Percentiles rank a stretch among this genome's conserved stretches.
Conservation (phyloP, 2,797 vertebrate genomes). For the Amphiprion clarkii region DNA sequence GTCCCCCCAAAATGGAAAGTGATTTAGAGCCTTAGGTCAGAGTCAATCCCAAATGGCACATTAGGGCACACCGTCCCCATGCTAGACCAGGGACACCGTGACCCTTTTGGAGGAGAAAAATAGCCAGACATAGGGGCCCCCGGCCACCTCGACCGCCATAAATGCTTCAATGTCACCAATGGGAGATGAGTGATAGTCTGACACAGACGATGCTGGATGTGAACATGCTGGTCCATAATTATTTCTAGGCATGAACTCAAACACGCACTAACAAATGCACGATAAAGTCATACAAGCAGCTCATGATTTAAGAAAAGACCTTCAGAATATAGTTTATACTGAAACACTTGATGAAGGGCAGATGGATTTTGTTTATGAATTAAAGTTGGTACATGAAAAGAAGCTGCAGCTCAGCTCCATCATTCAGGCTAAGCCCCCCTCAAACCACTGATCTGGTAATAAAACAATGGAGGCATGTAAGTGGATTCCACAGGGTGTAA, state of each 20-base stretch:
- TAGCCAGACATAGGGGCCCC: conserved; percentile 53
- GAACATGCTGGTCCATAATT: conserved; percentile 42
- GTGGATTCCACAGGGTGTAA: conserved; percentile 72
- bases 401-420: conserved; percentile 26
- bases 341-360: neutral
- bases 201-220: conserved; percentile 51
- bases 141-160: conserved; percentile 50
- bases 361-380: conserved; percentile 22
- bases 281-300: conserved; percentile 26
- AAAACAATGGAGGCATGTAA: conserved; percentile 69
- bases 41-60: conserved; percentile 76
- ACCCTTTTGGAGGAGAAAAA: conserved; percentile 63
- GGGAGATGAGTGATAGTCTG: conserved; percentile 51
- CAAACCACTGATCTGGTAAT: conserved; percentile 52
- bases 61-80: conserved; percentile 55
- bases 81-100: conserved; percentile 58
- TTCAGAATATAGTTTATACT: neutral
- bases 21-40: conserved; percentile 80
- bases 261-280: conserved; percentile 18
- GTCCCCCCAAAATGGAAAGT: conserved; percentile 75
- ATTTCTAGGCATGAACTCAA: conserved; percentile 31
- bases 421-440: conserved; percentile 25
- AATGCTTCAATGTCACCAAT: conserved; percentile 67
- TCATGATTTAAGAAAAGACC: neutral
- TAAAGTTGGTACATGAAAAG: conserved; percentile 18